These are phyloP conservation scores for Diachrysia chrysitis DNA, from an alignment of 2,888 invertebrate species.

Conservation along the genomic window DNA sequence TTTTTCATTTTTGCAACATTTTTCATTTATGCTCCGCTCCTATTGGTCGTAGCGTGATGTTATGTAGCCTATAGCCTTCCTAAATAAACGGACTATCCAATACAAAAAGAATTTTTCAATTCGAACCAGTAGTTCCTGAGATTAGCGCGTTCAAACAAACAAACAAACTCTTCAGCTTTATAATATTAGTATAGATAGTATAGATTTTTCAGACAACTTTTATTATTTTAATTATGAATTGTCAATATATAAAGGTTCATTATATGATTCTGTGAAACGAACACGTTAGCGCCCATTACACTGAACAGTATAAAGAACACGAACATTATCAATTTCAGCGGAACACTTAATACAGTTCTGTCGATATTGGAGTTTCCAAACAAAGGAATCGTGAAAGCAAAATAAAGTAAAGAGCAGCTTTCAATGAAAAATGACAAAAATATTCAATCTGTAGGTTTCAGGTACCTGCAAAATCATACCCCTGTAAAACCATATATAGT, in stretches of 20 bases:
- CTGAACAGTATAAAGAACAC: not conserved
- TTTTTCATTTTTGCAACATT: too few species aligned
- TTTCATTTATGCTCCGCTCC: too few species aligned
- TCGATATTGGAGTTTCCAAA: slow-evolving; percentile 38
- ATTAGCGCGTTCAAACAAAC: too few species aligned
- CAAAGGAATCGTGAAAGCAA: slow-evolving; percentile 27
- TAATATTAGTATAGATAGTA: too few species aligned
- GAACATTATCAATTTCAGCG: slow-evolving; percentile 31
- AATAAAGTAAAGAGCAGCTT: slow-evolving; percentile 23
- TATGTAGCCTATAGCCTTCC: too few species aligned
- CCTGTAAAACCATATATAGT: slow-evolving; percentile 1
- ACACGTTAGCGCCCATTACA: not conserved
- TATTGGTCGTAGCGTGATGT: too few species aligned
- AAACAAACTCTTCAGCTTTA: too few species aligned
- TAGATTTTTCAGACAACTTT: too few species aligned
- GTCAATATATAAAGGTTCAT: too few species aligned
- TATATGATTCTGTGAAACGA: not conserved
- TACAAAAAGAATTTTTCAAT: too few species aligned
- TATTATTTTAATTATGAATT: not conserved
- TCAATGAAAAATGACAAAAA: slow-evolving; percentile 17
- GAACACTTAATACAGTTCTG: slow-evolving; percentile 22
- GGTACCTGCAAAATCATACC: not conserved
- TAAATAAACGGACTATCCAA: too few species aligned
- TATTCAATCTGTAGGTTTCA: slow-evolving; percentile 5
- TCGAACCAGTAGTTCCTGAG: too few species aligned